These are phyloP conservation scores for Bombus vancouverensis DNA, from an alignment of 1,140 invertebrate species.

Conservation along the genomic window DNA sequence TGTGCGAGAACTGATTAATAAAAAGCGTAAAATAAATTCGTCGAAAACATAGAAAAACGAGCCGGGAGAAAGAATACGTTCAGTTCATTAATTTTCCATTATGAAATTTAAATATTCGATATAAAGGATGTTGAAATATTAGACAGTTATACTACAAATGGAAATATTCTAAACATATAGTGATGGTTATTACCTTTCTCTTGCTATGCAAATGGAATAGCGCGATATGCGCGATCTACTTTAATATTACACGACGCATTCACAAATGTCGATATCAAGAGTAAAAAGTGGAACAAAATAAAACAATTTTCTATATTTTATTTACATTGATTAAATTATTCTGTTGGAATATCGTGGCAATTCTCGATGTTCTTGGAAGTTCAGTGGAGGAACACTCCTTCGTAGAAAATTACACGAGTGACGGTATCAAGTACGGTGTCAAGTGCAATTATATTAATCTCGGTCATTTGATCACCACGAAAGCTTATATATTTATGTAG, in stretches of 20 bases:
- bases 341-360: not conserved
- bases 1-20: not conserved
- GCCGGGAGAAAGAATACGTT: not conserved
- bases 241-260: not conserved
- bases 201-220: not conserved
- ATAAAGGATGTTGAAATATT: not conserved
- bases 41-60: not conserved
- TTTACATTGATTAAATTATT: not conserved
- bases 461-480: slow-evolving; percentile 3
- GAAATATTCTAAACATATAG: too few relatives aligned
- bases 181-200: not conserved
- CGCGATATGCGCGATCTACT: not conserved
- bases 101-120: not conserved
- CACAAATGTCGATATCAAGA: not conserved
- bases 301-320: not conserved
- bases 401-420: slow-evolving; percentile 6
- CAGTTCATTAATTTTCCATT: not conserved
- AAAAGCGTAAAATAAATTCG: not conserved
- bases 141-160: not conserved
- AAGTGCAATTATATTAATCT: not conserved
- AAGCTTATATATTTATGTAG: not conserved
- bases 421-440: not conserved
- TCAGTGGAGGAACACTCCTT: not conserved
- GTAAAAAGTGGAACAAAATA: not conserved
- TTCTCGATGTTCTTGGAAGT: not conserved